These are phyloP conservation scores for Clivina fossor DNA, from an alignment of 2,888 invertebrate species.

Conservation along the genomic window DNA sequence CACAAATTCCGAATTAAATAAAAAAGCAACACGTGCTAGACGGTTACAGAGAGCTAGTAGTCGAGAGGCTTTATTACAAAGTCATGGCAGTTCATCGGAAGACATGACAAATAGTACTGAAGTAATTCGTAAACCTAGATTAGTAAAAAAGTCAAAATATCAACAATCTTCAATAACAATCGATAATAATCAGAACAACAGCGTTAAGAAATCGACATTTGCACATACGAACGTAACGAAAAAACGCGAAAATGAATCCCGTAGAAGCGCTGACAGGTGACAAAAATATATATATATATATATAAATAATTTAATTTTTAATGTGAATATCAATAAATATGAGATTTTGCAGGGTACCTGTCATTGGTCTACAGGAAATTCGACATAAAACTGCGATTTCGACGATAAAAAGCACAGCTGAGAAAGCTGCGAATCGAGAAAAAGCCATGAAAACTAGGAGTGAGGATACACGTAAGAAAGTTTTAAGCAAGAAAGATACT, in stretches of 20 bases:
- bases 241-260: constrained; percentile 39
- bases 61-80: constrained; percentile 54
- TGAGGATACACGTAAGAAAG: constrained; percentile 43
- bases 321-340: constrained; percentile 17
- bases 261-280: constrained; percentile 47
- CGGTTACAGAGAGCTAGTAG: constrained; percentile 56
- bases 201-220: constrained; percentile 35
- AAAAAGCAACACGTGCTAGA: constrained; percentile 51
- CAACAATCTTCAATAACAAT: constrained; percentile 48
- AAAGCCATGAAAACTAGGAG: constrained; percentile 44
- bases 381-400: constrained; percentile 54
- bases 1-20: constrained; percentile 41
- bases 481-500: constrained; percentile 43
- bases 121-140: constrained; percentile 49
- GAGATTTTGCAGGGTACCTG: constrained; percentile 43
- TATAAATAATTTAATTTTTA: constrained; percentile 6
- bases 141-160: constrained; percentile 50
- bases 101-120: constrained; percentile 51
- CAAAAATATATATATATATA: constrained; percentile 8
- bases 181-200: constrained; percentile 43
- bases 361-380: constrained; percentile 51
- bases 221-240: constrained; percentile 28
- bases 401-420: constrained; percentile 52
- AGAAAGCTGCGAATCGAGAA: constrained; percentile 48
- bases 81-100: constrained; percentile 57